Conservation (phyloP, 2,113 vertebrate genomes). For the Tinamus guttatus region DNA sequence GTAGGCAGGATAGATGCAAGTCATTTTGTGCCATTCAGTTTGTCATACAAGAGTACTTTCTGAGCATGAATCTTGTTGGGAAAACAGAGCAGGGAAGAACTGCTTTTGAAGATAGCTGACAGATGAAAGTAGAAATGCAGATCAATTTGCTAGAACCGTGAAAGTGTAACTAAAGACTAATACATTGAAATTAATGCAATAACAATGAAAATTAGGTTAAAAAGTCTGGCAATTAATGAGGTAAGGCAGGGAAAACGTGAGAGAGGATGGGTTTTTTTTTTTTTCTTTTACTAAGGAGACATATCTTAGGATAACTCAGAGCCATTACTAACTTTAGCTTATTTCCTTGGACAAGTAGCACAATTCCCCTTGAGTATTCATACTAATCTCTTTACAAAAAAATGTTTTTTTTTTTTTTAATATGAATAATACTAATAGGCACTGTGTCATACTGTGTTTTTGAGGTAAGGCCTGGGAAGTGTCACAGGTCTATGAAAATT, state of each 20-base stretch:
- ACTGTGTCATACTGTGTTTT: not conserved
- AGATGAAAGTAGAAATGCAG: not conserved
- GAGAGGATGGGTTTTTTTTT: not conserved
- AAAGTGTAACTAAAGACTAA: not conserved
- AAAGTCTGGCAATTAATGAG: not conserved
- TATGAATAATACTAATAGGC: not conserved
- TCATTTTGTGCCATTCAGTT: not conserved
- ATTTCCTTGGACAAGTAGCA: not conserved
- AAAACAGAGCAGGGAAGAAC: not conserved
- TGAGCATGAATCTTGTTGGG: not conserved
- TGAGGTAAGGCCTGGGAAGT: not conserved
- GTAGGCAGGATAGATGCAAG: not conserved
- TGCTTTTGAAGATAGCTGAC: not conserved
- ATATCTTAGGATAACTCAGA: not conserved
- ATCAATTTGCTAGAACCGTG: not conserved
- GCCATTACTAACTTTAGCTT: not conserved
- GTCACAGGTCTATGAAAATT: not conserved
- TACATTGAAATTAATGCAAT: not conserved
- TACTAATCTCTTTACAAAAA: not conserved
- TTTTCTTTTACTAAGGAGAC: no score
- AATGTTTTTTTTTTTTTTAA: not conserved
- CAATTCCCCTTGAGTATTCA: not conserved
- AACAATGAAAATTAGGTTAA: not conserved
- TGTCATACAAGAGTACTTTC: not conserved
- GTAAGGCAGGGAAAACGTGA: not conserved